These are phyloP conservation scores for Malurus leucopterus DNA, from an alignment of 2,797 vertebrate genomes.

Conservation along the genomic window DNA sequence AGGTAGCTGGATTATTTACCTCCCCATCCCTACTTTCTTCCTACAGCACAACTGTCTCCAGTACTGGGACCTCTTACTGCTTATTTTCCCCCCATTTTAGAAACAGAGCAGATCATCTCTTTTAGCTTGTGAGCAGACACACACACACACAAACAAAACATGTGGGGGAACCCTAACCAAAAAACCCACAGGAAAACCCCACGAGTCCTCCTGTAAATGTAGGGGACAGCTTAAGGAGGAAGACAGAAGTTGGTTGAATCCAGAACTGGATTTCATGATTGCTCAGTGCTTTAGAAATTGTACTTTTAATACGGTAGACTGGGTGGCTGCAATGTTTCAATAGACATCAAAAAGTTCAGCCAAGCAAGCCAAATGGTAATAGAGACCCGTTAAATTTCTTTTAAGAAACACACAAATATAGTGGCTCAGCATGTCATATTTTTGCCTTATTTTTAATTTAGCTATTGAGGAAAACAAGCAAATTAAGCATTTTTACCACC, in stretches of 20 bases:
- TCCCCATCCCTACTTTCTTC: background rate
- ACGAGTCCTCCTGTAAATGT: background rate
- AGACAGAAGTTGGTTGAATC: background rate
- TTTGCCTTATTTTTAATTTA: background rate
- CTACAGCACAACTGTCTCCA: background rate
- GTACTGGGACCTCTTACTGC: background rate
- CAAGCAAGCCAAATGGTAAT: background rate
- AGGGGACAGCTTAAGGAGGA: background rate
- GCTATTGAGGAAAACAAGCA: background rate
- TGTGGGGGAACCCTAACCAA: background rate
- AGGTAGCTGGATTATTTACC: background rate
- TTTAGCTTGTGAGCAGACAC: background rate
- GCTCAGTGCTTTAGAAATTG: background rate
- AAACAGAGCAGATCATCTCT: background rate
- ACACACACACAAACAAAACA: background rate
- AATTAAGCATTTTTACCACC: background rate
- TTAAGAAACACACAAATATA: background rate
- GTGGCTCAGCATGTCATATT: background rate
- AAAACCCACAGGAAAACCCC: fast-evolving
- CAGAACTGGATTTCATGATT: background rate
- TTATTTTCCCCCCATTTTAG: background rate
- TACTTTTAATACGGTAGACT: background rate
- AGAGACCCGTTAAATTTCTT: background rate
- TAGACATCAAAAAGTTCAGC: background rate
- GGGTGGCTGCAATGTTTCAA: background rate